Evolutionary conservation across 1,140 invertebrate genomes (phyloP), one percentile per base, ranked within the genome.

Genomic region (Leptinotarsa undecemlineata): DNA sequence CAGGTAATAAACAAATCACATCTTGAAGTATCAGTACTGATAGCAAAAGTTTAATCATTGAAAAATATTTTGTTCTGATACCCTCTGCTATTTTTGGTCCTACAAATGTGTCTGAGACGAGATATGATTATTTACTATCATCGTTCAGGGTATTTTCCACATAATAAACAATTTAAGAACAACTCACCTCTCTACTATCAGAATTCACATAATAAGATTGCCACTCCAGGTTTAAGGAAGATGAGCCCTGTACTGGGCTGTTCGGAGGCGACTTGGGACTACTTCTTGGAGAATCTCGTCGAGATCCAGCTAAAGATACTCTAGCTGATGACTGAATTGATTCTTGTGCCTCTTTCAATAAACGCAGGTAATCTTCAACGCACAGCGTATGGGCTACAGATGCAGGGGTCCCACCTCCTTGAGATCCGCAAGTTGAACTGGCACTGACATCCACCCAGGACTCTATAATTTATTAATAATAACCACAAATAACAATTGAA

Each of bases 191-290:
- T 82, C 82, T 85, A 8, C 80, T 68, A 76, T 85, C 84, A 74
- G 79, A 81, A 75, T 85, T 85, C 73, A 85, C 78, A 77, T 85
- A 85, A 76, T 85, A 85, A 13, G 83, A 82, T 74, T 85, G 84
- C 84, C 84, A 85, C 79, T 85, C 84, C 73, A 85, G 77, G 48
- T 81, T 82, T 15, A 83, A 48, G 8, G 81, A 79, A 48, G 83
- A 81, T 57, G 51, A 57, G 23, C 82, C 83, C 74, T 85, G 84
- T 2, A 85, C 90, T 13, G 95, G 95, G 86, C 94, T 96, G 85
- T 96, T 96, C 3, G 95, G 95, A 51, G 95, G 95, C 70, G 93
- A 95, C 85, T 96, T 96, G 5, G 95, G 95, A 81, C 94, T 95
- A 76, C 84, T 81, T 47, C 86, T 78, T 0, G 84, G 83, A 13